Conservation (phyloP, 2,113 vertebrate genomes). For the Megalops atlanticus region DNA sequence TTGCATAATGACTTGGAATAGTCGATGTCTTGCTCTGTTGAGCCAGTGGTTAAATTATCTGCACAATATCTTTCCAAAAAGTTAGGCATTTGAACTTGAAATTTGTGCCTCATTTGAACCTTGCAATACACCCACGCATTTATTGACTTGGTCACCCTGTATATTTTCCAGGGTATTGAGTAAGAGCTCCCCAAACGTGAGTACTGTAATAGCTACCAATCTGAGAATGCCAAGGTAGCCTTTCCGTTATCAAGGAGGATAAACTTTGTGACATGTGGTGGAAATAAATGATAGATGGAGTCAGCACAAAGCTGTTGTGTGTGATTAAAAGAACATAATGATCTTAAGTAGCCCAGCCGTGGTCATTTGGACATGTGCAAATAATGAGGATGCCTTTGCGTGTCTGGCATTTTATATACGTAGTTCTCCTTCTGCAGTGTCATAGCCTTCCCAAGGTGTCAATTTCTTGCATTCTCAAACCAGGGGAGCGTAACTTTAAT, state of each 20-base stretch:
- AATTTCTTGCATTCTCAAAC: no score
- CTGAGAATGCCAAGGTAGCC: no score
- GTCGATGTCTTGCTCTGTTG: no score
- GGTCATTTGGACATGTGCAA: background rate
- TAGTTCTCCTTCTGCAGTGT: no score
- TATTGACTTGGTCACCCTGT: background rate
- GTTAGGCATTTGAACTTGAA: background rate
- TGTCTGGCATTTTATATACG: no score
- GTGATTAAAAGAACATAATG: no score
- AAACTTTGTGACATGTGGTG: background rate
- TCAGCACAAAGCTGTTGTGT: background rate
- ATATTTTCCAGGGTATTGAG: no score
- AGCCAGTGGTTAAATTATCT: background rate
- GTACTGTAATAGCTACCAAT: background rate
- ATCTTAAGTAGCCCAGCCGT: background rate
- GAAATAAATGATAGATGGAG: background rate
- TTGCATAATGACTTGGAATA: no score
- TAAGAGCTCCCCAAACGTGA: no score
- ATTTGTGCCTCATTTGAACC: background rate
- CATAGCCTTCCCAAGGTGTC: no score
- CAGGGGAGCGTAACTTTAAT: background rate
- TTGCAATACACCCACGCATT: background rate
- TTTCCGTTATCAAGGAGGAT: background rate
- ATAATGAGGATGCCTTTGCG: no score
- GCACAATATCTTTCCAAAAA: background rate